These are phyloP conservation scores for Merodon equestris DNA, from an alignment of 2,888 invertebrate genomes.

Conservation along the genomic window DNA sequence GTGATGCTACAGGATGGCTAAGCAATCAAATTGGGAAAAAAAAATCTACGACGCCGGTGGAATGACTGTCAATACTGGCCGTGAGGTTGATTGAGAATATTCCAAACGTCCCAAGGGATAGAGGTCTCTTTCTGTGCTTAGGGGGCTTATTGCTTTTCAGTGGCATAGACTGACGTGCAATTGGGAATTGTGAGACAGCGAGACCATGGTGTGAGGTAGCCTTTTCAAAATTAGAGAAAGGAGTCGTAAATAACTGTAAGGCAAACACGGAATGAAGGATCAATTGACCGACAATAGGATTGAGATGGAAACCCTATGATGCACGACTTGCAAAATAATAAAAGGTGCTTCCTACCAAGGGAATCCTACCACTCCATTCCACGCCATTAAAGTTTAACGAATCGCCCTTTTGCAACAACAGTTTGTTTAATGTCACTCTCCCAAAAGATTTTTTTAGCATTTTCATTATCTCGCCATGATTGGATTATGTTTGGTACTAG, in stretches of 20 bases:
- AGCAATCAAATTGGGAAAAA: background rate
- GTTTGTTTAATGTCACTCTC: no score
- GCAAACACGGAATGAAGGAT: conserved; percentile 2
- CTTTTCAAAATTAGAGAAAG: conserved; percentile 7
- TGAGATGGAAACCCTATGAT: no score
- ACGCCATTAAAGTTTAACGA: no score
- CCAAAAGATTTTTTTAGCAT: no score
- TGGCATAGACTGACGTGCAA: conserved; percentile 25
- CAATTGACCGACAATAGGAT: conserved; percentile 6
- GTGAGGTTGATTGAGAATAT: conserved; percentile 3
- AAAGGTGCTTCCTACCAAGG: no score
- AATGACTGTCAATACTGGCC: conserved; percentile 14
- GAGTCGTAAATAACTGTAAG: conserved; percentile 46
- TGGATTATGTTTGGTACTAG: no score
- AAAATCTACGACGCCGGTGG: background rate
- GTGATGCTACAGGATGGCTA: conserved; percentile 8
- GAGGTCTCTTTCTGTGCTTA: conserved; percentile 16
- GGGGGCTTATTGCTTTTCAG: conserved; percentile 28
- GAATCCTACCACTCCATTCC: no score
- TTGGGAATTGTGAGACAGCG: conserved; percentile 16
- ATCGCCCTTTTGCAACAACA: no score
- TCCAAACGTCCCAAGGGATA: conserved; percentile 35
- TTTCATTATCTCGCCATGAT: no score
- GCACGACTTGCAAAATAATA: no score
- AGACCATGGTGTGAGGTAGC: background rate